These are phyloP conservation scores for Anthoscopus minutus DNA, from an alignment of 2,113 vertebrate species.

Conservation along the genomic window DNA sequence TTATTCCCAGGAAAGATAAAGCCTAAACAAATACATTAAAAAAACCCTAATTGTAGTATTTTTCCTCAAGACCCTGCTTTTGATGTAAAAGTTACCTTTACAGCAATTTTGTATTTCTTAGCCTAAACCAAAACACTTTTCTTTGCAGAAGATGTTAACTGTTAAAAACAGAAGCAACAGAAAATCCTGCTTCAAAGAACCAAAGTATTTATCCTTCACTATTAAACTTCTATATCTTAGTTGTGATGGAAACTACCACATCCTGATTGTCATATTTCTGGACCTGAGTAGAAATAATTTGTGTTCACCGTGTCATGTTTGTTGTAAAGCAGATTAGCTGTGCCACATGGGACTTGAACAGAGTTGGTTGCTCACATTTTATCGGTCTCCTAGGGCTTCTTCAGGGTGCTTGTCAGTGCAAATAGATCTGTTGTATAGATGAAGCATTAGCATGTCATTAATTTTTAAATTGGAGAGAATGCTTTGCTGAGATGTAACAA, in stretches of 20 bases:
- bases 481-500: background rate
- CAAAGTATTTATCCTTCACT: background rate
- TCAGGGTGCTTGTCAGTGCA: background rate
- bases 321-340: background rate
- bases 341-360: background rate
- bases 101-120: background rate
- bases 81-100: background rate
- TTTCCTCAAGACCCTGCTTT: background rate
- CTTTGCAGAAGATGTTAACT: background rate
- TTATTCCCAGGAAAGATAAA: background rate
- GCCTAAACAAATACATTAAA: background rate
- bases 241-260: background rate
- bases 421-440: background rate
- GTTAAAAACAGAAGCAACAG: background rate
- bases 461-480: background rate
- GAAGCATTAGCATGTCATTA: background rate
- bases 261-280: background rate
- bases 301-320: accelerated
- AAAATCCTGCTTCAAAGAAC: background rate
- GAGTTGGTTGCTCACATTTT: background rate
- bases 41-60: accelerated
- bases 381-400: background rate
- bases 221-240: background rate
- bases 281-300: background rate
- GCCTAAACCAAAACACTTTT: background rate